Conservation (phyloP, 2,888 invertebrate species). For the Rhamnusium bicolor region DNA sequence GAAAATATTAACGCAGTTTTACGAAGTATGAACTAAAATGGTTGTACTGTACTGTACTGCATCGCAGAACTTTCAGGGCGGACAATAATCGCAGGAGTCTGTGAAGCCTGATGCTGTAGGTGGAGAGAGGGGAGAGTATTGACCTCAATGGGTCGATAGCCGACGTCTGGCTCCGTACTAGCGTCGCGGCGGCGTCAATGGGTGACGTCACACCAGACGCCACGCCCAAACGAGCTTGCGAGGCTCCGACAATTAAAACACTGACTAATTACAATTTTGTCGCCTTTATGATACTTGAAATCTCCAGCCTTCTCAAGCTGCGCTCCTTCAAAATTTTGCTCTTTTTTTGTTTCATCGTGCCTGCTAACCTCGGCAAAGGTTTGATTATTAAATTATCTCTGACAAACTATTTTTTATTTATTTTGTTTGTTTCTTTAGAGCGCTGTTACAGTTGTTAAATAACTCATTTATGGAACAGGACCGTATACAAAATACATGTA, state of each 20-base stretch:
- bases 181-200: slow-evolving; percentile 69
- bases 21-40: background rate
- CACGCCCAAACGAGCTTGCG: slow-evolving; percentile 59
- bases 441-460: too few relatives aligned
- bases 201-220: slow-evolving; percentile 73
- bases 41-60: background rate
- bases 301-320: slow-evolving; percentile 7
- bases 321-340: slow-evolving; percentile 27
- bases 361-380: background rate
- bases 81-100: slow-evolving; percentile 23
- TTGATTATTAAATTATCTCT: background rate
- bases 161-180: slow-evolving; percentile 67
- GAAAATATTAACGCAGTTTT: background rate
- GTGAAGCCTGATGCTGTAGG: slow-evolving; percentile 10
- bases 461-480: too few relatives aligned
- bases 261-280: slow-evolving; percentile 30
- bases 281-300: slow-evolving; percentile 28
- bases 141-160: slow-evolving; percentile 64
- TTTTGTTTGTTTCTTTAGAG: too few relatives aligned
- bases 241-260: slow-evolving; percentile 38
- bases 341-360: too few relatives aligned
- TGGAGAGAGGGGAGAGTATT: slow-evolving; percentile 54
- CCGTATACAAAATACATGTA: too few relatives aligned
- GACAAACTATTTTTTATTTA: too few relatives aligned
- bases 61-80: slow-evolving; percentile 20